Evolutionary conservation across 2,113 vertebrate species (phyloP), one percentile per base, ranked within the genome.

Genomic region (Numenius arquata): DNA sequence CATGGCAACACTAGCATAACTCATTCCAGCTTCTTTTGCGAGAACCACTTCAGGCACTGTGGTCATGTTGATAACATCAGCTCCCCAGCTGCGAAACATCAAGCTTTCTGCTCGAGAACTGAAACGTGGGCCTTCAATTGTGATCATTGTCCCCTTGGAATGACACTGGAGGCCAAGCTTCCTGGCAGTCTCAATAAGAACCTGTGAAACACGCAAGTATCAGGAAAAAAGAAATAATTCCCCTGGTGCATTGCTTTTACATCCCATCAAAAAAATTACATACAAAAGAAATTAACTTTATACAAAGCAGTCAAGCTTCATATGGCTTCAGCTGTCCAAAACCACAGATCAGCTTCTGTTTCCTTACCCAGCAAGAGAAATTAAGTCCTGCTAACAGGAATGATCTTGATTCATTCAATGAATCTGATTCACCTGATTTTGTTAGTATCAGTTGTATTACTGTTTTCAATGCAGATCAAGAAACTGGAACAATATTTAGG

Each of bases 31-130:
- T 97, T 99, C 99, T 95, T 99, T 99, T 12, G 99, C 99, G 63
- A 99, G 99, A 89, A 99, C 98, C 92, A 99, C 99, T 97, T 99
- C 99, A 58, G 99, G 99, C 93, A 99, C 99, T 1, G 99, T 99
- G 91, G 99, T 99, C 99, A 99, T 99, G 82, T 99, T 99, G 98
- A 99, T 99, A 86, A 99, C 98, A 83, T 99, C 99, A 8, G 98
- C 99, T 6, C 99, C 99, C 99, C 99, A 99, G 90, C 98, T 98
- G 50, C 99, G 99, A 96, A 99, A 99, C 99, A 99, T 98, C 68
- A 98, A 96, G 95, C 99, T 99, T 97, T 99, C 99, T 12, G 99
- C 98, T 45, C 98, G 98, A 11, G 99, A 99, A 95, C 99, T 99
- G 88, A 99, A 99, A 55, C 99, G 99, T 11, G 99, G 99, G 30